These are phyloP conservation scores for Spilosoma lubricipeda DNA, from an alignment of 2,888 invertebrate genomes.

Conservation along the genomic window DNA sequence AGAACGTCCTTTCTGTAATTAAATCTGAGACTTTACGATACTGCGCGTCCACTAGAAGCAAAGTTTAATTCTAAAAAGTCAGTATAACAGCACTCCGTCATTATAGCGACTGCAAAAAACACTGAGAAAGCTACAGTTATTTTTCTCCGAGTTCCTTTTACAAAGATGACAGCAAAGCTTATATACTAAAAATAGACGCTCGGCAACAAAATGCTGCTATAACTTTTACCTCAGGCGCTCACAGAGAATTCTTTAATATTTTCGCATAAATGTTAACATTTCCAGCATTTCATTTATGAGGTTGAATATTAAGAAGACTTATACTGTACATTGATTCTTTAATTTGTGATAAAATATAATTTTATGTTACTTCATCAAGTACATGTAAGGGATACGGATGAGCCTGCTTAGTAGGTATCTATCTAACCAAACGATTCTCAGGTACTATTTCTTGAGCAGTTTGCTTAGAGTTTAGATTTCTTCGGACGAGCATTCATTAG, in stretches of 20 bases:
- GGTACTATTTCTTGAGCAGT: background rate
- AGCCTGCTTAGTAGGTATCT: background rate
- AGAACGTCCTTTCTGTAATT: conserved; percentile 5
- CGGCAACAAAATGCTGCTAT: conserved; percentile 17
- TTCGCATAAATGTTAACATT: background rate
- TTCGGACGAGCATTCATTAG: no score
- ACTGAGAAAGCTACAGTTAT: conserved; percentile 14
- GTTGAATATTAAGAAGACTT: background rate
- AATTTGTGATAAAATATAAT: background rate
- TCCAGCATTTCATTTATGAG: background rate
- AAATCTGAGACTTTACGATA: background rate
- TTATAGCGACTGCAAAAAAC: conserved; percentile 2
- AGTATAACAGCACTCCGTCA: conserved; percentile 11
- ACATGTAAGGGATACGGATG: background rate
- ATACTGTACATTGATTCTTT: background rate
- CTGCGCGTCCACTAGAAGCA: background rate
- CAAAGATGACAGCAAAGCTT: conserved; percentile 34
- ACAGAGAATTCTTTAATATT: background rate
- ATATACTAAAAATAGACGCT: conserved; percentile 21
- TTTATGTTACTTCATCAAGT: background rate
- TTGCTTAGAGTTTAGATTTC: background rate
- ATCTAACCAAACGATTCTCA: background rate
- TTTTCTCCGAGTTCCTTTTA: conserved; percentile 32
- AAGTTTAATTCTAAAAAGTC: conserved; percentile 10
- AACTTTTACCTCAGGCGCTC: conserved; percentile 22